Evolutionary conservation across 2,113 vertebrate species (phyloP), one percentile per base, ranked within the genome.

Genomic region (Ancistrus triradiatus): DNA sequence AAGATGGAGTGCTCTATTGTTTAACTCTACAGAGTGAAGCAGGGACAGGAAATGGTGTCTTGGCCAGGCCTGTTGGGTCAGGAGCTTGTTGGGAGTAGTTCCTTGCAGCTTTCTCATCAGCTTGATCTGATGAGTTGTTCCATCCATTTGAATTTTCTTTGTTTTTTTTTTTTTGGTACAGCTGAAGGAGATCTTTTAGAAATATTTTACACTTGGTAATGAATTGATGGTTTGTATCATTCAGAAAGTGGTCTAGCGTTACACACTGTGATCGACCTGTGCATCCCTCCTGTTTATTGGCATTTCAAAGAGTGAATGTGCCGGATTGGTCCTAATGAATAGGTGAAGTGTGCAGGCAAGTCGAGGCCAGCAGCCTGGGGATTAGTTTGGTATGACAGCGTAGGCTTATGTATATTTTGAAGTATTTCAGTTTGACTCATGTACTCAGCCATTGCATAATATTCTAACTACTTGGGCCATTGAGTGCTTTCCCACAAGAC

Each of bases 11-110:
- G 3, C 2, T 18, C 33, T 51, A 42, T 48, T 70, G 40, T 66
- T 25, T 46, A 21, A 24, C 46, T 37, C 28, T 10, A 43, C 22
- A 5, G 37, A 15, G 33, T 48, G 33, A 31, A 51, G 38, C 17
- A 60, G 37, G 70, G 71, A 69, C 75, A 81, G 81, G 81, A 83
- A 79, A 80, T 77, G 4, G 63, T 63, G 64, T 72, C 74, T 63
- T 77, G 63, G 57, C 11, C 8, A 42, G 59, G 74, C 76, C 77
- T 68, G 37, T 42, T 52, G 71, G 66, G 77, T 78, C 71, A 31
- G 3, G 3, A 31, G 27, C 27, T 31, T 31, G 7, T 31, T 31
- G 7, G 27, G 27, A 31, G 27, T n/a, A n/a, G n/a, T n/a, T n/a
- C n/a, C n/a, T n/a, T n/a, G n/a, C n/a, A n/a, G n/a, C n/a, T n/a